phyloP scores from a whole-genome alignment of 2,888 invertebrate species.

The Bruchidius siliquastri region DNA sequence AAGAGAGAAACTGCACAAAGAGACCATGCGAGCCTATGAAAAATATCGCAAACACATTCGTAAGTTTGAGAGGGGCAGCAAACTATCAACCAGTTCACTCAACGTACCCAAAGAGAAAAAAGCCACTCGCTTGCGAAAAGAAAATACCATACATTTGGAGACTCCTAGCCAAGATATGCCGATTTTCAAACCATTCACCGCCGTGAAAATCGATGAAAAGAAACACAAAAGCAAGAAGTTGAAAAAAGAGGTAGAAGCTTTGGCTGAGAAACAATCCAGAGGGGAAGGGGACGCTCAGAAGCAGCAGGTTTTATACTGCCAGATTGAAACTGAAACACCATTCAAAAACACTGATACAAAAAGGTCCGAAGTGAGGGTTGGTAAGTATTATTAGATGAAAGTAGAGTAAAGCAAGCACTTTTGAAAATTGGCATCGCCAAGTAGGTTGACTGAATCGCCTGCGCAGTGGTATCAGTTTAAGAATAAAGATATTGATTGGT shows the following conservation, averaged over 20 bases:
- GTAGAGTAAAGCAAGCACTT: too few relatives aligned
- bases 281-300: conserved; percentile 6
- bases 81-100: conserved; percentile 1
- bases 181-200: not conserved
- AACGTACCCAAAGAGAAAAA: conserved; percentile 1
- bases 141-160: conserved; percentile 17
- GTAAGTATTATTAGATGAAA: not conserved
- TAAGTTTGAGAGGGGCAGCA: conserved; percentile 4
- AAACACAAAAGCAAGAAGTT: not conserved
- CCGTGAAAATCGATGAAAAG: not conserved
- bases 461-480: too few relatives aligned
- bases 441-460: too few relatives aligned
- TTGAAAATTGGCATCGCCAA: too few relatives aligned
- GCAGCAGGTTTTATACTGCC: conserved; percentile 15
- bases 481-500: too few relatives aligned
- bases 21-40: not conserved
- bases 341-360: conserved; percentile 6
- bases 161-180: not conserved
- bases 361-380: not conserved
- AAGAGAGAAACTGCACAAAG: not conserved
- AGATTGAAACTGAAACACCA: conserved; percentile 15
- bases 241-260: conserved; percentile 1
- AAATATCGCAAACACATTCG: not conserved
- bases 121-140: conserved; percentile 7
- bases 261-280: conserved; percentile 7